These are phyloP conservation scores for Melopsittacus undulatus DNA, from an alignment of 2,797 vertebrate species.

Conservation along the genomic window DNA sequence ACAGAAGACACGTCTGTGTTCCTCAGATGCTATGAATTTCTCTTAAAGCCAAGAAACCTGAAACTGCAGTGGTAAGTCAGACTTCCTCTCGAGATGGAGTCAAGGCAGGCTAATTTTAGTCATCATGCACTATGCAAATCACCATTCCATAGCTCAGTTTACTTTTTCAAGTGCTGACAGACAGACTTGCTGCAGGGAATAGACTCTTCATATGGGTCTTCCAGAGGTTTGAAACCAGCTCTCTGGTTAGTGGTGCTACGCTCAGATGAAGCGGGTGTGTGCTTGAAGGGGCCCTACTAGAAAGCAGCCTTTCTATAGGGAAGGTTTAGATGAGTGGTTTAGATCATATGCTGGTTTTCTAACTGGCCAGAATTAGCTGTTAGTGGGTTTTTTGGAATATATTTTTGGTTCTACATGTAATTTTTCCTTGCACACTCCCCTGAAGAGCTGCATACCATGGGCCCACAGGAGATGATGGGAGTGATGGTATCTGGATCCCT, in stretches of 20 bases:
- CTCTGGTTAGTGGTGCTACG: rapidly evolving
- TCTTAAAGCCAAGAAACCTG: constrained; percentile 41
- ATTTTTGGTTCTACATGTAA: neutral
- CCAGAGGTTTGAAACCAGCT: neutral
- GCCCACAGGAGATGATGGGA: neutral
- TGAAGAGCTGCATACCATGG: neutral
- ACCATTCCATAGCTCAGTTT: neutral
- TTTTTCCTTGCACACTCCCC: neutral
- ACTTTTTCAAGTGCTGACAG: constrained; percentile 35
- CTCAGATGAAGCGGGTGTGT: neutral
- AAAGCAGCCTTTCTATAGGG: neutral
- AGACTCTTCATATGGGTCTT: neutral
- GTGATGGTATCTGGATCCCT: neutral
- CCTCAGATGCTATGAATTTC: neutral
- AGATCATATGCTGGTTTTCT: neutral
- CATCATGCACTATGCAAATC: constrained; percentile 31
- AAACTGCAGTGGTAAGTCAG: constrained; percentile 27
- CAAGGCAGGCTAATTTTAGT: constrained; percentile 53
- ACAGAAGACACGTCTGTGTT: constrained; percentile 16
- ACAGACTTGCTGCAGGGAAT: constrained; percentile 25
- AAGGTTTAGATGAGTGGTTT: neutral
- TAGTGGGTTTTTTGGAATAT: neutral
- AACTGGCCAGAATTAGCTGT: neutral
- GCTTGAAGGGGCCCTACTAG: neutral
- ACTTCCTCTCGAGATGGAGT: constrained; percentile 26